Conservation (phyloP, 2,888 invertebrate species). For the Diarsia brunnea region DNA sequence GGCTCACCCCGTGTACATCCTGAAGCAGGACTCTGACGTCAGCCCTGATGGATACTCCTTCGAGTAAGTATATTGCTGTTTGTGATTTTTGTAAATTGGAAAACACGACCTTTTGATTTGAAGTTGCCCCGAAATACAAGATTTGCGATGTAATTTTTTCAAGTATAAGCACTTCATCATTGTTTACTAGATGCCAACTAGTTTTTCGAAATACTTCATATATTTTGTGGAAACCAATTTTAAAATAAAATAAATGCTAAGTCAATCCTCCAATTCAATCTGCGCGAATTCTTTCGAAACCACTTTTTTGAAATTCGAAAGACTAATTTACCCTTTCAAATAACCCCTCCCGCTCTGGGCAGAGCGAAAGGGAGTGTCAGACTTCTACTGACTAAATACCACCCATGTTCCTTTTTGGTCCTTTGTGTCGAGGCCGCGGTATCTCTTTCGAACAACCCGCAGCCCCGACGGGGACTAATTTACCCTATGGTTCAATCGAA, state of each 20-base stretch:
- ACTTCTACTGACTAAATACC: too few species aligned
- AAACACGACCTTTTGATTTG: background rate
- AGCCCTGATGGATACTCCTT: conserved; percentile 62
- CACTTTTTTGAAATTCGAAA: background rate
- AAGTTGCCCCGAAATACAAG: background rate
- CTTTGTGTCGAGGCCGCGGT: too few species aligned
- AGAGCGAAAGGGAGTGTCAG: too few species aligned
- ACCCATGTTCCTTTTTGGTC: too few species aligned
- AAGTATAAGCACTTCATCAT: background rate
- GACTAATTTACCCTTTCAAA: too few species aligned
- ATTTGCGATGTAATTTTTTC: background rate
- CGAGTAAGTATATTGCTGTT: conserved; percentile 53
- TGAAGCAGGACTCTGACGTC: conserved; percentile 61
- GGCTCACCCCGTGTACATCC: conserved; percentile 69
- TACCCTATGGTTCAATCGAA: too few species aligned
- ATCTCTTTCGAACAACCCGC: too few species aligned
- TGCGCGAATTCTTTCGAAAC: background rate
- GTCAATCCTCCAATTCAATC: background rate
- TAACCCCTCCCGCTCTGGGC: too few species aligned
- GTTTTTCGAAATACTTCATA: background rate
- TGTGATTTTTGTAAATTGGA: background rate
- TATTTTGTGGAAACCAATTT: background rate
- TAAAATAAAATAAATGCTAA: background rate
- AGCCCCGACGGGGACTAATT: too few species aligned
- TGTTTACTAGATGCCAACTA: background rate